These are phyloP conservation scores for Polypedilum vanderplanki DNA, from an alignment of 1,140 invertebrate species.

Conservation along the genomic window DNA sequence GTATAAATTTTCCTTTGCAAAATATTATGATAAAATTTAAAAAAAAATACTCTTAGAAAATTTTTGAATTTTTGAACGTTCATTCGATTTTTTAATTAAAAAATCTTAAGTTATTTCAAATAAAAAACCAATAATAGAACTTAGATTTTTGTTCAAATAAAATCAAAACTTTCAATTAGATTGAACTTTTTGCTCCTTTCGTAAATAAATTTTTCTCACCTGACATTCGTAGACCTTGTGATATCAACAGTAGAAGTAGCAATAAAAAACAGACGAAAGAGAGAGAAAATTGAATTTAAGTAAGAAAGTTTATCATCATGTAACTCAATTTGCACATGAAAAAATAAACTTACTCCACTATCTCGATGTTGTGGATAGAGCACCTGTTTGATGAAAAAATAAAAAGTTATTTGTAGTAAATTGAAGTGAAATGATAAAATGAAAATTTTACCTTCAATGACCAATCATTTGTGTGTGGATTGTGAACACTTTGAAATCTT, in stretches of 20 bases:
- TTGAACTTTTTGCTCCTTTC: too few species aligned
- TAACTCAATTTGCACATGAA: background rate
- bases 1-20: too few species aligned
- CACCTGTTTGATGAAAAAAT: background rate
- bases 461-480: conserved; percentile 74
- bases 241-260: background rate
- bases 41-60: too few species aligned
- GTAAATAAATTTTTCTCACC: conserved; percentile 37
- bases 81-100: too few species aligned
- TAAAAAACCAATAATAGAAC: too few species aligned
- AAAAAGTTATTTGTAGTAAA: background rate
- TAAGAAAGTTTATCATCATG: too few species aligned
- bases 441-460: conserved; percentile 51
- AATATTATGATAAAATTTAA: too few species aligned
- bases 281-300: background rate
- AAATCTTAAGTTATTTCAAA: too few species aligned
- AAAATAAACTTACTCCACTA: conserved; percentile 51
- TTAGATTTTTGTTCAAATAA: too few species aligned
- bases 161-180: too few species aligned
- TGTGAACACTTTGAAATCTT: conserved; percentile 69
- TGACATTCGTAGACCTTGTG: conserved; percentile 71
- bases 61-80: too few species aligned
- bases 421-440: conserved; percentile 29
- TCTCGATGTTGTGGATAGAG: conserved; percentile 66
- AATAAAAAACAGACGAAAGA: background rate